Conservation (phyloP, 2,888 invertebrate genomes). For the Tetranychus truncatus region DNA sequence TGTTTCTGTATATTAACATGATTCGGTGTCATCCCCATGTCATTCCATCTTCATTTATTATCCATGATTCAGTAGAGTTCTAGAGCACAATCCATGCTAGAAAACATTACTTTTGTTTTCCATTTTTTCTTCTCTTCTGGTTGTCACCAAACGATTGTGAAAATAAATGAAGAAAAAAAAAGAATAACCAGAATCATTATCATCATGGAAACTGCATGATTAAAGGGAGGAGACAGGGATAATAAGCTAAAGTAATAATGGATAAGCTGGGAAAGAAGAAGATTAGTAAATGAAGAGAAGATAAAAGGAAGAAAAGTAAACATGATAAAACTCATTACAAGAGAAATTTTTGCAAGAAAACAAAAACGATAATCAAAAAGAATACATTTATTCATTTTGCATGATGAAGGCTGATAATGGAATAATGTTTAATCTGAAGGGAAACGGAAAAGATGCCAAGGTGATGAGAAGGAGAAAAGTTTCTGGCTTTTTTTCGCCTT, state of each 20-base stretch:
- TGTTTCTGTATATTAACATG: background rate
- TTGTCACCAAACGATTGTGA: background rate
- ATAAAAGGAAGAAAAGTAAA: background rate
- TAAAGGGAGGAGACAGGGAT: slow-evolving; percentile 1
- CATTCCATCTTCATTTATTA: background rate
- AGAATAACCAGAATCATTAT: background rate
- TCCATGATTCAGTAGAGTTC: background rate
- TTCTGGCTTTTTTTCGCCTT: background rate
- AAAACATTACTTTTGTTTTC: no score
- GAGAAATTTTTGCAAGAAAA: background rate
- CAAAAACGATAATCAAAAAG: background rate
- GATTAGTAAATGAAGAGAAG: background rate
- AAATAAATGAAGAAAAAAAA: background rate
- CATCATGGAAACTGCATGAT: background rate
- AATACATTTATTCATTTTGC: background rate
- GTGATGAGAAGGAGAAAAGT: background rate
- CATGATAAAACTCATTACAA: background rate
- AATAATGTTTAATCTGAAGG: background rate
- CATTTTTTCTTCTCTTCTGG: background rate
- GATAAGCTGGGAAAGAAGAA: background rate
- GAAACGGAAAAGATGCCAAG: background rate
- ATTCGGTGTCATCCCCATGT: background rate
- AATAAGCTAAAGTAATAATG: background rate
- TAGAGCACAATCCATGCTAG: no score
- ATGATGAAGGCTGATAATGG: background rate